Evolutionary conservation across 2,888 invertebrate species (phyloP).

Genomic region (Agapostemon virescens): DNA sequence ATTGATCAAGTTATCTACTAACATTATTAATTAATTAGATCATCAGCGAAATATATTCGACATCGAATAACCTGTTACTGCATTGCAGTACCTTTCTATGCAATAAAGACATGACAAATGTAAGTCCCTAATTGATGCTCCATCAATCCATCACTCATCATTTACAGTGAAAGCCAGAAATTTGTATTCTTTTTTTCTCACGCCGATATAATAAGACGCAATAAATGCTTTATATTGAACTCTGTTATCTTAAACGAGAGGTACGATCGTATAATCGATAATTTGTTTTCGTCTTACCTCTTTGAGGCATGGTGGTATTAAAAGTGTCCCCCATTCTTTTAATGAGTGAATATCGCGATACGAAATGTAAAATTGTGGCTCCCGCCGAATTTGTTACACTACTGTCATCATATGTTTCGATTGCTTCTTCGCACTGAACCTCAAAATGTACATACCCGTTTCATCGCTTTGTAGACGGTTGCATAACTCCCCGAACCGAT

Average conservation of each 20-base stretch:
- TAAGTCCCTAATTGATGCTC: not conserved
- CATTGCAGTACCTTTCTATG: conserved; percentile 21
- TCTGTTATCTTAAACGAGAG: not conserved
- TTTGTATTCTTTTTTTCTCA: not conserved
- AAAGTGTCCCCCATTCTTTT: too few species aligned
- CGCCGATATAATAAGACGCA: not conserved
- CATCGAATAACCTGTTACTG: not conserved
- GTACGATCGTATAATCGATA: not conserved
- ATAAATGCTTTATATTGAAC: not conserved
- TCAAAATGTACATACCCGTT: conserved; percentile 82
- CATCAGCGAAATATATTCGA: not conserved
- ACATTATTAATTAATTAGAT: conserved; percentile 22
- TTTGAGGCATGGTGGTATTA: too few species aligned
- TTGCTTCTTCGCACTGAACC: conserved; percentile 42
- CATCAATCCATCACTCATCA: not conserved
- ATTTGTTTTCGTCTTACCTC: not conserved
- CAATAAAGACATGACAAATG: not conserved
- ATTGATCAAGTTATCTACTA: conserved; percentile 1
- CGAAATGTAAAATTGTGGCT: not conserved
- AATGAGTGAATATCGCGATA: too few species aligned
- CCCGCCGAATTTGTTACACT: conserved; percentile 33
- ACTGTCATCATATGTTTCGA: conserved; percentile 43
- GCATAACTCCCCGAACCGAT: conserved; percentile 92
- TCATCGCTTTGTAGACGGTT: conserved; percentile 90
- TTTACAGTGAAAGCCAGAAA: not conserved